Conservation (phyloP, 2,797 vertebrate species). For the Phoebastria nigripes region DNA sequence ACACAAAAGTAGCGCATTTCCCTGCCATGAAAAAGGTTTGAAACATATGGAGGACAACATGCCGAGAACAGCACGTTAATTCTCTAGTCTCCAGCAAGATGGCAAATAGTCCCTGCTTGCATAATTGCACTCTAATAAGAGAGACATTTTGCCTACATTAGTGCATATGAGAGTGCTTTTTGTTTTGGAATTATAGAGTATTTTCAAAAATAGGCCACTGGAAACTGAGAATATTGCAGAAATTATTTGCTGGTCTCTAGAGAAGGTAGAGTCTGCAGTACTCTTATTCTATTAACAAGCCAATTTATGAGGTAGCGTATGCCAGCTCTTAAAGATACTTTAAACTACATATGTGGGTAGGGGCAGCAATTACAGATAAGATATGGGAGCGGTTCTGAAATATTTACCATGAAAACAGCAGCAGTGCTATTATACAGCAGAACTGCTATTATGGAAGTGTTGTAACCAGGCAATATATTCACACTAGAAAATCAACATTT, state of each 20-base stretch:
- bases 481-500: neutral
- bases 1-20: neutral
- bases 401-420: neutral
- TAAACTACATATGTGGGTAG: neutral
- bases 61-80: slow-evolving; percentile 9
- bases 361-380: neutral
- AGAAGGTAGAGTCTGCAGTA: slow-evolving; percentile 10
- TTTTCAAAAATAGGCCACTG: slow-evolving; percentile 38
- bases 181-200: slow-evolving; percentile 5
- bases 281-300: slow-evolving; percentile 14
- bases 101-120: neutral
- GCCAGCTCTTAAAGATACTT: slow-evolving; percentile 18
- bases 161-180: neutral
- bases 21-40: neutral
- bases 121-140: neutral
- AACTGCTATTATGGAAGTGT: neutral
- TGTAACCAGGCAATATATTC: neutral
- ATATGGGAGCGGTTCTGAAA: neutral
- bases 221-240: slow-evolving; percentile 34
- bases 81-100: neutral
- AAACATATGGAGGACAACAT: neutral
- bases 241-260: slow-evolving; percentile 51
- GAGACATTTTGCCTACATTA: neutral
- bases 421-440: neutral
- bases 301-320: neutral